phyloP scores from a whole-genome alignment of 2,797 vertebrate genomes.

The Aeoliscus strigatus region DNA sequence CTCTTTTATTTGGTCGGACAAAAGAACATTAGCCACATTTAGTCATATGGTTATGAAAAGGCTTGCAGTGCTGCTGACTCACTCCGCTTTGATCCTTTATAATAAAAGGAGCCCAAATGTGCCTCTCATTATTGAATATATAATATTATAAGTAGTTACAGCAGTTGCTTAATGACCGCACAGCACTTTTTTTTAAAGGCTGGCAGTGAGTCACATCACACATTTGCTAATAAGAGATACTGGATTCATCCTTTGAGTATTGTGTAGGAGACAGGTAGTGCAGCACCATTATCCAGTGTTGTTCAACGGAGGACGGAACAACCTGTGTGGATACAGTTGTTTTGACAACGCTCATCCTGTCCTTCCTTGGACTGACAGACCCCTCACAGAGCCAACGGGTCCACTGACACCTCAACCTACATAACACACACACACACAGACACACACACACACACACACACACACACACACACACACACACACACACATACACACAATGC shows the following conservation, averaged over 20 bases:
- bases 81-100: conserved; percentile 9
- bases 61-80: conserved; percentile 27
- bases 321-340: too few relatives aligned
- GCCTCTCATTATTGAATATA: conserved; percentile 8
- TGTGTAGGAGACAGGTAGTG: background rate
- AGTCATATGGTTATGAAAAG: conserved; percentile 7
- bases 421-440: too few relatives aligned
- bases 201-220: conserved; percentile 1
- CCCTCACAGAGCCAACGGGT: too few relatives aligned
- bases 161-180: background rate
- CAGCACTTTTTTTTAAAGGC: background rate
- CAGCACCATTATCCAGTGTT: too few relatives aligned
- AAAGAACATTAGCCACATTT: conserved; percentile 18
- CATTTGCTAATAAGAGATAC: background rate
- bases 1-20: conserved; percentile 19
- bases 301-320: too few relatives aligned
- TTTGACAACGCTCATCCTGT: too few relatives aligned
- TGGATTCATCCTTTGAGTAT: background rate
- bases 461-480: too few relatives aligned
- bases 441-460: too few relatives aligned
- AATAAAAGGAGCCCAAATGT: too few relatives aligned
- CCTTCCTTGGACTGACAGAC: too few relatives aligned
- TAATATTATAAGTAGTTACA: conserved; percentile 1
- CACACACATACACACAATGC: too few relatives aligned
- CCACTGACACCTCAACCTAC: too few relatives aligned